Conservation (phyloP, 2,797 vertebrate species). For the Enoplosus armatus region DNA sequence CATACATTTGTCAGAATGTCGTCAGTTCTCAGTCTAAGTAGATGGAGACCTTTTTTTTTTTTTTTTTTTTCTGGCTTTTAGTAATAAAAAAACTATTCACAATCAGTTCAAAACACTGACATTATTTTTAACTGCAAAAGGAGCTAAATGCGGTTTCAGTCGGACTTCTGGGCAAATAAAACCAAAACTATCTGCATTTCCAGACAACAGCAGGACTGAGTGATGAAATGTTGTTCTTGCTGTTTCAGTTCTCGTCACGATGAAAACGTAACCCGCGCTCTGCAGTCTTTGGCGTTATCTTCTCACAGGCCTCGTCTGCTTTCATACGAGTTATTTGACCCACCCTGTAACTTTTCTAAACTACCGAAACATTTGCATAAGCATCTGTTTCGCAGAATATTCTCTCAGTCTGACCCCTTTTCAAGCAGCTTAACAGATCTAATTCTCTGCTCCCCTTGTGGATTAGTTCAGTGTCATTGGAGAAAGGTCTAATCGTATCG, state of each 20-base stretch:
- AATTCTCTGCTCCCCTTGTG: constrained; percentile 43
- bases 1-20: background rate
- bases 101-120: background rate
- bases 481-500: constrained; percentile 61
- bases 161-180: background rate
- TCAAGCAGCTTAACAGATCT: constrained; percentile 47
- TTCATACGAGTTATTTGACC: background rate
- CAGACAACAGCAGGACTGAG: background rate
- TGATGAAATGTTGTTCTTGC: background rate
- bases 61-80: background rate
- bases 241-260: background rate
- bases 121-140: background rate
- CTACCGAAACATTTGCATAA: background rate
- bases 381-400: constrained; percentile 10
- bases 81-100: background rate
- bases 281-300: background rate
- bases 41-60: background rate
- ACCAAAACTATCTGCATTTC: rapidly evolving
- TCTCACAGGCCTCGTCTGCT: background rate
- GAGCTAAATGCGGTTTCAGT: background rate
- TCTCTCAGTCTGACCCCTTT: constrained; percentile 37
- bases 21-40: background rate
- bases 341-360: background rate
- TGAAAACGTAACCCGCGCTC: background rate
- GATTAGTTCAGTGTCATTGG: constrained; percentile 62